phyloP scores from a whole-genome alignment of 2,888 invertebrate genomes.

The Hedychridium roseum region DNA sequence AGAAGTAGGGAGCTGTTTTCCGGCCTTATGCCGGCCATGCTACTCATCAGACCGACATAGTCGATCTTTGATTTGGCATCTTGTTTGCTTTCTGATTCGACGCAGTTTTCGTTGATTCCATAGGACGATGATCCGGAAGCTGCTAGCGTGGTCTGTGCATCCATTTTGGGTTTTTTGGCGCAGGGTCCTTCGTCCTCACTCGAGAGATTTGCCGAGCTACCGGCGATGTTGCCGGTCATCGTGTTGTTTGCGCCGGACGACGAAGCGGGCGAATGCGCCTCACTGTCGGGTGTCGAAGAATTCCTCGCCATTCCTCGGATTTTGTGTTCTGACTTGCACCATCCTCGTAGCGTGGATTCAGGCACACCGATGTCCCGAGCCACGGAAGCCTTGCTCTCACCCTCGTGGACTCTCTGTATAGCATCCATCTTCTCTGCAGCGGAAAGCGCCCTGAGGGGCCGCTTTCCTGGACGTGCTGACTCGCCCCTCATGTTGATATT shows the following conservation, averaged over 20 bases:
- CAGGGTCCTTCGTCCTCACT: slow-evolving; percentile 52
- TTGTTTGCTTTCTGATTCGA: slow-evolving; percentile 17
- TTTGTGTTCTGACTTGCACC: slow-evolving; percentile 89
- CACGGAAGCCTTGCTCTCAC: slow-evolving; percentile 86
- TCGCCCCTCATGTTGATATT: slow-evolving; percentile 64
- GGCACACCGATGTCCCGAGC: slow-evolving; percentile 87
- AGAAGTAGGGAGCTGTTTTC: slow-evolving; percentile 43
- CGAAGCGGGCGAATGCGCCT: slow-evolving; percentile 51
- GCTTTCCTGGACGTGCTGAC: slow-evolving; percentile 74
- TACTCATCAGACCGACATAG: slow-evolving; percentile 44
- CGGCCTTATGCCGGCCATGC: slow-evolving; percentile 45
- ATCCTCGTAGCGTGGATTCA: slow-evolving; percentile 84
- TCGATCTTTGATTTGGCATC: slow-evolving; percentile 41
- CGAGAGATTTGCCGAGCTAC: slow-evolving; percentile 22
- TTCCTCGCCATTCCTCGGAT: slow-evolving; percentile 75
- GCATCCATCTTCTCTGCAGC: slow-evolving; percentile 83
- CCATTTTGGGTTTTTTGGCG: slow-evolving; percentile 42
- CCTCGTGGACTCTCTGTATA: slow-evolving; percentile 83
- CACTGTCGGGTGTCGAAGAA: slow-evolving; percentile 73
- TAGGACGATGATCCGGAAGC: slow-evolving; percentile 26
- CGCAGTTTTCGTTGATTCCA: slow-evolving; percentile 15
- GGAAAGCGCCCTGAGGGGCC: slow-evolving; percentile 80
- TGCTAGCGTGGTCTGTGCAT: slow-evolving; percentile 27
- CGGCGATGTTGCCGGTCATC: slow-evolving; percentile 20
- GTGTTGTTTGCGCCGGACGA: slow-evolving; percentile 45